Percentiles rank a stretch among this genome's conserved stretches.
phyloP scores from a whole-genome alignment of 2,113 vertebrate species.

The Falco punctatus region DNA sequence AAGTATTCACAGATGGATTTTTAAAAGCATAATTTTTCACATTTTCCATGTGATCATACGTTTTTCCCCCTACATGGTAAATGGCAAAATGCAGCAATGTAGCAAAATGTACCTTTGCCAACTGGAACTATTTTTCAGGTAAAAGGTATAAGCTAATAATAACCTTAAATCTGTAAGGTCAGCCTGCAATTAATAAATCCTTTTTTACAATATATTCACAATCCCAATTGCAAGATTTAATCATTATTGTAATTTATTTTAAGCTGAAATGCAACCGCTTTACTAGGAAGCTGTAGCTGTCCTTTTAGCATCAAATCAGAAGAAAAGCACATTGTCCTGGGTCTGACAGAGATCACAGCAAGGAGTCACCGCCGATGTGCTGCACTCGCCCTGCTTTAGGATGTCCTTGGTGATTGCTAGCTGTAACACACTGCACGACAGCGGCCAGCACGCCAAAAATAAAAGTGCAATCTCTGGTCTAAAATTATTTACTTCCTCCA shows the following conservation, averaged over 20 bases:
- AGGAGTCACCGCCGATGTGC: background rate
- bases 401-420: background rate
- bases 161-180: background rate
- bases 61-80: background rate
- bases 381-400: background rate
- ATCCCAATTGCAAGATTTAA: background rate
- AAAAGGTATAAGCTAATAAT: background rate
- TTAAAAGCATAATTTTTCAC: background rate
- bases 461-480: background rate
- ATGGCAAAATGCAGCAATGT: background rate
- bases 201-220: background rate
- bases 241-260: background rate
- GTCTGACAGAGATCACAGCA: background rate
- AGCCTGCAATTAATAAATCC: background rate
- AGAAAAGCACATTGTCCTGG: background rate
- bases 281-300: background rate
- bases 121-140: background rate
- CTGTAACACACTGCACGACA: accelerated
- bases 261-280: background rate
- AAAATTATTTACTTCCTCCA: background rate
- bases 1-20: background rate
- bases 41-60: accelerated
- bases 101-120: background rate
- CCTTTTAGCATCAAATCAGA: background rate
- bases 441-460: background rate